Evolutionary conservation across 2,797 vertebrate genomes (phyloP), one percentile per base, ranked within the genome.

Genomic region (Tauraco hartlaubi): DNA sequence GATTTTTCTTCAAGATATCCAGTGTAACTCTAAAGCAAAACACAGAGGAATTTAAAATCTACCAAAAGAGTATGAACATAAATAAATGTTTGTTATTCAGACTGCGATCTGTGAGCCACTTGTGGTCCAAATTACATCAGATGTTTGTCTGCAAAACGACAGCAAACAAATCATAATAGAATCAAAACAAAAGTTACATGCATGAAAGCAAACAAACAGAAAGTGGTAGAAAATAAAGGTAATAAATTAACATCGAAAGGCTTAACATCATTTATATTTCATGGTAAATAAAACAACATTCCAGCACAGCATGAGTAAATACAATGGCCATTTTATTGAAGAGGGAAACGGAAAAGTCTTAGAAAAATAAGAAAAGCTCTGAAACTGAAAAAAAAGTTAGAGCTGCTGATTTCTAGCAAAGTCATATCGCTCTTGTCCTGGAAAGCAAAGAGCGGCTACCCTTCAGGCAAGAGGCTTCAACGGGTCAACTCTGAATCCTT

Each of bases 261-360:
- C 48, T 88, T 94, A 82, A 28, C 22, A 72, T 59, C 2, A 62
- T 85, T 94, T 95, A 76, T 75, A 52, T 66, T 84, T 92, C 44
- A 83, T 16, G 90, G 77, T 88, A 97, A 93, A 92, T 72, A 91
- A 56, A 86, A 83, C 75, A 95, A 63, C 69, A 86, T 90, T 90
- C 88, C 86, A 79, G 63, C 48, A 84, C 74, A 90, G 80, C 67
- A 43, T 67, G 78, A 89, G 72, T 85, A 96, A 94, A 95, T 77
- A 71, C 29, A 88, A 81, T 12, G 12, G 26, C 31, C 22, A 66
- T 31, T 83, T 76, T 84, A 90, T 72, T 79, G 59, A 51, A 44
- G 22, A 86, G 13, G 35, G n/a, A 62, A 94, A 89, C 9, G 22
- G 37, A 31, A 39, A 85, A 83, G 62, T 48, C 66, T 88, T 81